Base-by-base conservation (phyloP, 53 echinoderm and acorn worm genomes). In the Patiria pectinifera region DNA sequence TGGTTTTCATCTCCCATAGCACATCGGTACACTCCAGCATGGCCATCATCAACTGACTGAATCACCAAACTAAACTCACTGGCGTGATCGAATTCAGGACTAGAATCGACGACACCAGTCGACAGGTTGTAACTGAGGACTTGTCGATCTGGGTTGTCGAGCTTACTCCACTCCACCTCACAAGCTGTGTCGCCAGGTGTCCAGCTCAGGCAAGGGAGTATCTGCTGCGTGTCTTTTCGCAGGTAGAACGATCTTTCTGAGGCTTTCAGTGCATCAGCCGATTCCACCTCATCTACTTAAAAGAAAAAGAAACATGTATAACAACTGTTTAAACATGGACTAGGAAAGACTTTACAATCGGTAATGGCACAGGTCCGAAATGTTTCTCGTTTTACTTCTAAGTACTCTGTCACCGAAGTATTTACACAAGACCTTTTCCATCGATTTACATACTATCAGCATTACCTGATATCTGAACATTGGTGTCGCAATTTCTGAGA, bases 391-490 rank as follows among this genome's bases (percentile, higher is more conserved):
- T 16, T 60, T 60, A 8, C 8, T 60, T 60, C 12, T 11, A 11
- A 59, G 60, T 7, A 59, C 11, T 59, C 60, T 7, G 12, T 11
- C 60, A 60, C 2, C 12, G 12, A 60, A 11, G 60, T 60, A 60
- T 11, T 8, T 1, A 2, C 12, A 60, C 12, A 1, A 11, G 9
- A 11, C 4, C 21, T 23, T 1, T 74, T 6, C 0, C 0, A 18
- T 21, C 10, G 2, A 10, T 23, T 23, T 4, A 10, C 74, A 74
- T 18, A 18, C 74, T 23, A 0, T 9, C 18, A 0, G 9, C 15
- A 74, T 24, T 63, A 84, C 84, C 84, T 63, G 84, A 35, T 16
- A 89, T 78, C 62, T 43, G 3, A 11, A 79, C 78, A n/a, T 89
- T 61, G 14, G 79, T 79, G 89, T 78, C 44, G 46, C 89, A 89